These are phyloP conservation scores for Leptatherina wallacei DNA, from an alignment of 2,797 vertebrate genomes.

Conservation along the genomic window DNA sequence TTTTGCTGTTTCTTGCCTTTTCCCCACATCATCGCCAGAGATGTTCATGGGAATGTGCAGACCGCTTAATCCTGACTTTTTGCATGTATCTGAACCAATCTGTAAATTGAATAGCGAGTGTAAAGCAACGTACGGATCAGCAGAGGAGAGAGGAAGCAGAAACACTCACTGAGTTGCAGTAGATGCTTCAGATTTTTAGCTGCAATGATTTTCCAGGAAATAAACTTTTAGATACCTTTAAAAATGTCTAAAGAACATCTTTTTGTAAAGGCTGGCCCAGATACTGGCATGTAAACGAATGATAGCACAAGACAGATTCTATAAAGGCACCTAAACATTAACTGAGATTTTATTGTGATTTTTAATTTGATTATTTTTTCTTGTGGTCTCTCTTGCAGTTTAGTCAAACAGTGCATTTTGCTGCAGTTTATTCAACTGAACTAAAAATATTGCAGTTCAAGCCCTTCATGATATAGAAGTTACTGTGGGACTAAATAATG, in stretches of 20 bases:
- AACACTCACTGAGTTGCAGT: too few species aligned
- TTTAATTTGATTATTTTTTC: too few species aligned
- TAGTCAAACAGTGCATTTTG: background rate
- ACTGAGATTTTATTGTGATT: background rate
- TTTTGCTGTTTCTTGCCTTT: background rate
- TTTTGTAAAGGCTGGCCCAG: background rate
- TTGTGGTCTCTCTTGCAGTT: background rate
- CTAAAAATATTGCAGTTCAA: background rate
- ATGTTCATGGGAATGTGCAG: background rate
- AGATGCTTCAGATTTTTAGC: too few species aligned
- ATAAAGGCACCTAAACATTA: background rate
- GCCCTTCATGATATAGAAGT: background rate
- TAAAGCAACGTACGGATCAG: too few species aligned
- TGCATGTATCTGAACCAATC: too few species aligned
- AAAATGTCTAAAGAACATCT: background rate
- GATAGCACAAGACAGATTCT: background rate
- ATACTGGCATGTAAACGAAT: background rate
- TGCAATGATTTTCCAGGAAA: background rate
- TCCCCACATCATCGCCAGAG: background rate
- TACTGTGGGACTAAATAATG: slow-evolving; percentile 9
- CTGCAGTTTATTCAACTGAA: background rate
- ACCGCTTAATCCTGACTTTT: background rate
- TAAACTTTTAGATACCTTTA: background rate
- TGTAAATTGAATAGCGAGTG: too few species aligned
- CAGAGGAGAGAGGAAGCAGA: too few species aligned